Base-by-base conservation (phyloP, 2,797 vertebrate genomes). In the Pipistrellus pipistrellus region DNA sequence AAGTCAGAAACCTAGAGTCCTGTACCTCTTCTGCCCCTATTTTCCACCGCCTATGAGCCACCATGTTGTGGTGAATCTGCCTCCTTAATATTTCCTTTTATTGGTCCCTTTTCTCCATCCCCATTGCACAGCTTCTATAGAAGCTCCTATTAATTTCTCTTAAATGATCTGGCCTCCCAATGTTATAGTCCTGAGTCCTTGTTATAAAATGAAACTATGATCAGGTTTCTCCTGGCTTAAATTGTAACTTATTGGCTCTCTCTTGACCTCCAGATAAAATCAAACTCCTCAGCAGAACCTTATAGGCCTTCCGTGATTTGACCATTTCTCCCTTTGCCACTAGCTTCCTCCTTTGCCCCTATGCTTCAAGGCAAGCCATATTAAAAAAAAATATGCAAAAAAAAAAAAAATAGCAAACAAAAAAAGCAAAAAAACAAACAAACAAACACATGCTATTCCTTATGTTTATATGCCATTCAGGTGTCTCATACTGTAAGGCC, bases 151-250 rank as follows among this genome's bases (percentile, higher is more conserved):
- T n/a, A 64, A 69, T 89, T 88, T 86, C 38, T 91, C 44, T 41
- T 38, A 85, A 91, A 75, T 72, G 21, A 55, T 57, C 14, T 80
- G 23, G 44, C 38, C 13, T 81, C 48, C 21, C 30, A 30, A 7
- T 14, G 21, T 27, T 91, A 9, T n/a, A 59, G 25, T 62, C 20
- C 27, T 35, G 73, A 87, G 27, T 57, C 73, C 15, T 92, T 30
- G 27, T 75, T 78, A 83, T 51, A 71, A 91, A 84, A 38, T 27
- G 4, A 80, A 89, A 88, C 75, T 75, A 91, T 57, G 15, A 86
- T 51, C 20, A 62, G 25, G 35, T 59, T 17, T 21, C 44, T 88
- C 15, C 23, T 57, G 30, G 30, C 25, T 90, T 81, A 77, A 90
- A 71, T 62, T 77, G 21, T n/a, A 53, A 3, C 8, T 82, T 35